Base-by-base conservation (phyloP, 2,888 invertebrate species). In the Meiosimyza platycephala region DNA sequence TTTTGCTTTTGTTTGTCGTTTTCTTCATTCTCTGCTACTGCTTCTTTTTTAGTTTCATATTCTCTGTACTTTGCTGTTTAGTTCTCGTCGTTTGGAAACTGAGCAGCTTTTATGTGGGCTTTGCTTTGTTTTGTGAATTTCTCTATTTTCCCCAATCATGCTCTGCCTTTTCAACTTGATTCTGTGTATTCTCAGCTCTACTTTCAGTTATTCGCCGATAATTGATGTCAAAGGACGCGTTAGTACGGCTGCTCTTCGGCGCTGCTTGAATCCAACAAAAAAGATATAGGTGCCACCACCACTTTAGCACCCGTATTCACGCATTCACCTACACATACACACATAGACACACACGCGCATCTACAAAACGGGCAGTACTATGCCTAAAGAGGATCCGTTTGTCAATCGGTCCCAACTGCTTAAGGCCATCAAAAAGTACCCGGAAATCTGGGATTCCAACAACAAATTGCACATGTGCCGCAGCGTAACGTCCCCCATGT, bases 121-220 rank as follows among this genome's bases (percentile, higher is more conserved):
- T 73, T 73, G 72, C 71, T 70, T 74, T 66, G 71, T 71, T 73
- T 84, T 78, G 76, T 78, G 79, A 76, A 76, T 83, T 84, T 84
- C 84, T 85, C 84, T 84, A 83, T 84, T 84, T 84, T 84, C 84
- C 84, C 82, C 84, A 85, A 84, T 84, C 85, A 81, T 82, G 79
- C 77, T 79, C 76, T 80, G 83, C 84, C 85, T 84, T 84, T 84
- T 85, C 82, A 82, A 84, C 84, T 83, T 82, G 82, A 82, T 84
- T 85, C 84, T 54, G 82, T 82, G 85, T 84, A 84, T 84, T 84
- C 82, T 83, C 85, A 83, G 83, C 82, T 84, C 83, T 84, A 83
- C 84, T 83, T 84, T 84, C 82, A 84, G 84, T 84, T 84, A 85
- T 84, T 84, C 85, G 84, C 84, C 85, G 85, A 84, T 84, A 84